phyloP scores from a whole-genome alignment of 2,888 invertebrate genomes.

The Acrobeloides nanus region DNA sequence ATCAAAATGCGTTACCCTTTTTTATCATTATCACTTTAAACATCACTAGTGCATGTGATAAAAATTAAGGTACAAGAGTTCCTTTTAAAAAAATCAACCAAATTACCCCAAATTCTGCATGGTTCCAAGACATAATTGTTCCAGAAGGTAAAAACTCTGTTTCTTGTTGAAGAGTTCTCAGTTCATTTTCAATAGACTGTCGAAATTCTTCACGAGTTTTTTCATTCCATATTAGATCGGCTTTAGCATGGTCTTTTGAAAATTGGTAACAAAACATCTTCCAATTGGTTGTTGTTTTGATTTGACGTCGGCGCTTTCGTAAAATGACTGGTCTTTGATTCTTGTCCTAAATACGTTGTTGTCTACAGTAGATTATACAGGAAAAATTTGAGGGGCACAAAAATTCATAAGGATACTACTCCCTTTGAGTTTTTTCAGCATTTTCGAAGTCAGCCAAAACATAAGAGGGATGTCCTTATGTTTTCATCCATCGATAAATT shows the following conservation, averaged over 20 bases:
- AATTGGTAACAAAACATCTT: constrained; percentile 73
- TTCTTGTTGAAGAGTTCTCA: constrained; percentile 56
- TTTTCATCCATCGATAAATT: background rate
- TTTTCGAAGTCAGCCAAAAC: too few relatives aligned
- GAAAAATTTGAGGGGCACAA: too few relatives aligned
- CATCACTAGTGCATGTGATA: too few relatives aligned
- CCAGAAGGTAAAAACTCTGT: constrained; percentile 43
- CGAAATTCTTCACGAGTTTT: constrained; percentile 89
- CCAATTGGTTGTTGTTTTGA: constrained; percentile 63
- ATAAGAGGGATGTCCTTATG: too few relatives aligned
- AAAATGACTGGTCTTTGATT: constrained; percentile 88
- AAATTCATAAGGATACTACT: too few relatives aligned
- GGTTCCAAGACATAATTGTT: constrained; percentile 80
- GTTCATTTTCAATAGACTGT: constrained; percentile 82
- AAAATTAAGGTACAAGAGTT: too few relatives aligned
- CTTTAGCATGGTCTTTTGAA: constrained; percentile 81
- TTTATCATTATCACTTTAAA: too few relatives aligned
- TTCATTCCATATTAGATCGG: constrained; percentile 98
- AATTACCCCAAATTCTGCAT: constrained; percentile 78
- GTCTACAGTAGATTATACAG: too few relatives aligned
- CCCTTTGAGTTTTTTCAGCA: too few relatives aligned
- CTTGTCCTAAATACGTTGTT: too few relatives aligned
- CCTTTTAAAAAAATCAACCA: too few relatives aligned
- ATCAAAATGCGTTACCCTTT: too few relatives aligned
- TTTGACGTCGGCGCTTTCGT: constrained; percentile 76